A percentile compares a stretch with the other conserved stretches of the same genome.
Evolutionary conservation across 1,140 invertebrate species (phyloP).

Genomic region (Zaprionus africanus): DNA sequence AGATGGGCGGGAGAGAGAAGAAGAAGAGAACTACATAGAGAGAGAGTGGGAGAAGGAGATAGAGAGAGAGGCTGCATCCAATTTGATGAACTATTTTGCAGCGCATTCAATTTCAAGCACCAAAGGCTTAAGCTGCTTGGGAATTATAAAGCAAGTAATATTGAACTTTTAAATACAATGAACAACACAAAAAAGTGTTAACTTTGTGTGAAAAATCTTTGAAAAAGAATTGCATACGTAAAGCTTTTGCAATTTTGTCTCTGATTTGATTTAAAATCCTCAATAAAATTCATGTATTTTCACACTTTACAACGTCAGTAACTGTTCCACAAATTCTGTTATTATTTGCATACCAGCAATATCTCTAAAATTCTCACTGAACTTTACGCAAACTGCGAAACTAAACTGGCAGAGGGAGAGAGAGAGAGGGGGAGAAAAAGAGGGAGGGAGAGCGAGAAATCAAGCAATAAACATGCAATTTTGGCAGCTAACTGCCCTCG

Average conservation of each 20-base stretch:
- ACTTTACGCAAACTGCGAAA: slow-evolving; percentile 4
- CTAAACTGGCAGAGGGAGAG: not conserved
- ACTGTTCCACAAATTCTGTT: not conserved
- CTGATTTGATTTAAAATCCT: too few species aligned
- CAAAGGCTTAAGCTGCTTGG: not conserved
- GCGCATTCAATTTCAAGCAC: not conserved
- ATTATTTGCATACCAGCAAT: not conserved
- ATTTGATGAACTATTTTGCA: not conserved
- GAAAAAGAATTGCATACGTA: not conserved
- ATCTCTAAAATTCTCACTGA: not conserved
- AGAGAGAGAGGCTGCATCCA: too few species aligned
- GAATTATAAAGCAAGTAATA: not conserved
- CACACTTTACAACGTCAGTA: not conserved
- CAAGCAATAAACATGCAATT: slow-evolving; percentile 66
- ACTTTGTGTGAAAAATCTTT: not conserved
- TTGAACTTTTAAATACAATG: not conserved
- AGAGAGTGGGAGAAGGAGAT: not conserved
- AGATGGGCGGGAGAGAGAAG: not conserved
- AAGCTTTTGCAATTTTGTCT: too few species aligned
- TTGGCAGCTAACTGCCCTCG: slow-evolving; percentile 28
- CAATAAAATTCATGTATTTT: not conserved
- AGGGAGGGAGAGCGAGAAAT: slow-evolving; percentile 5
- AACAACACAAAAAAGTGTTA: not conserved
- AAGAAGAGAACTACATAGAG: too few species aligned
- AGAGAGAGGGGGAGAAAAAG: not conserved